Base-by-base conservation (phyloP, 2,113 vertebrate genomes). In the Mustelus asterias region DNA sequence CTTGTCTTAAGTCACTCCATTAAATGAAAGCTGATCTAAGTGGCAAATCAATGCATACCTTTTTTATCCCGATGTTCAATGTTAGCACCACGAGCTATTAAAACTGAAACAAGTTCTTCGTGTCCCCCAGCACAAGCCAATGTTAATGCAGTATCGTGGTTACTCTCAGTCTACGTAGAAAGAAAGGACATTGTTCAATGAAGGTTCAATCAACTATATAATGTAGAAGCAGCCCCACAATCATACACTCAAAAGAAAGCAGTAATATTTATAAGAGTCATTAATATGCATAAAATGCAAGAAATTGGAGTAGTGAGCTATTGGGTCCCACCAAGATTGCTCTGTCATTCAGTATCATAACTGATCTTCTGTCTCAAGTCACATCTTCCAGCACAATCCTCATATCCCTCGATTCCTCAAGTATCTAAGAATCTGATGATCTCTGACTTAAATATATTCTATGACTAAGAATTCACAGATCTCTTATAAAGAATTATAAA, bases 41-140 rank as follows among this genome's bases (percentile, higher is more conserved):
- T n/a, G 44, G 48, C 48, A 63, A 76, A 2, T 37, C n/a, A 69
- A 41, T 0, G 95, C 95, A 96, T 97, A 99, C 99, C 99, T 97
- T 99, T 99, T 97, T 99, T 99, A 97, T 99, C 99, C 96, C 99
- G 97, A 96, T 99, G 99, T 96, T 99, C 99, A 96, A 99, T 99
- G 97, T 99, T 99, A 97, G 99, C 99, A 97, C 98, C 98, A 92
- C 99, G 98, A 60, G 99, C 98, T 96, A 99, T 98, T 67, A 99
- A 98, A 78, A 99, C 99, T 0, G 99, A 99, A 60, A 99, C 99
- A 0, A 99, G 98, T 96, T 99, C 99, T 97, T 99, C 99, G 0
- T 99, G 99, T 95, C 99, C 99, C 96, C 99, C 99, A 0, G 99
- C 99, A 95, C 99, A 99, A 0, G 99, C 99, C 37, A 99, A 98